phyloP scores from a whole-genome alignment of 2,888 invertebrate species.

The Perizoma flavofasciatum region DNA sequence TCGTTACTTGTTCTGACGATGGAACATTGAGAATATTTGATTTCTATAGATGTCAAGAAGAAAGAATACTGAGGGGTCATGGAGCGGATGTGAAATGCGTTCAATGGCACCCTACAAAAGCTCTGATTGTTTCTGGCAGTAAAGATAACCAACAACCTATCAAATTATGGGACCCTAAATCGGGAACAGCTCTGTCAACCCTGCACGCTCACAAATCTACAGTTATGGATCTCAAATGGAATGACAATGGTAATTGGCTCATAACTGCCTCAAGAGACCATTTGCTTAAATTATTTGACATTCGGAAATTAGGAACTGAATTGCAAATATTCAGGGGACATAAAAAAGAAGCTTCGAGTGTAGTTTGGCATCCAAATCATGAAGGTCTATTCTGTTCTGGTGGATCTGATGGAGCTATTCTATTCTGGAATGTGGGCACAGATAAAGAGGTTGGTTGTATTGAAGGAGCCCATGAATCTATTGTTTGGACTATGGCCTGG shows the following conservation, averaged over 20 bases:
- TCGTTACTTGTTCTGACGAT: slow-evolving; percentile 99
- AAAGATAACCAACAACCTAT: slow-evolving; percentile 99
- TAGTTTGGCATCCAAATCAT: slow-evolving; percentile 99
- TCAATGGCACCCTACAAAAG: slow-evolving; percentile 99
- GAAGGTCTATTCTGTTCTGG: slow-evolving; percentile 99
- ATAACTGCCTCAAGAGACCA: slow-evolving; percentile 99
- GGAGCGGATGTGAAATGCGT: slow-evolving; percentile 99
- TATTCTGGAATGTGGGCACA: slow-evolving; percentile 99
- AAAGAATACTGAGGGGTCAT: slow-evolving; percentile 96
- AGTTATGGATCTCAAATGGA: slow-evolving; percentile 99
- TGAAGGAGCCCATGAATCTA: slow-evolving; percentile 99
- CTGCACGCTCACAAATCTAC: slow-evolving; percentile 99
- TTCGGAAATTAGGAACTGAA: slow-evolving; percentile 97
- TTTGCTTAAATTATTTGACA: slow-evolving; percentile 98
- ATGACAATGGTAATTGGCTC: slow-evolving; percentile 99
- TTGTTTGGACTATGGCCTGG: slow-evolving; percentile 99
- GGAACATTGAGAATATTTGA: slow-evolving; percentile 99
- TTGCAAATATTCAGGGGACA: slow-evolving; percentile 99
- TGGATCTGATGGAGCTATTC: slow-evolving; percentile 98
- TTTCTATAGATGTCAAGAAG: slow-evolving; percentile 98
- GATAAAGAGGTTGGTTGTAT: slow-evolving; percentile 99
- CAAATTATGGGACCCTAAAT: slow-evolving; percentile 99
- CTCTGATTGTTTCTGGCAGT: slow-evolving; percentile 98
- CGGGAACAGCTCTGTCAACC: slow-evolving; percentile 96
- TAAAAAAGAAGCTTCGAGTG: slow-evolving; percentile 98